Percentiles rank a stretch among this genome's conserved stretches.
These are phyloP conservation scores for Pollicipes pollicipes DNA, from an alignment of 1,140 invertebrate species.

Conservation along the genomic window DNA sequence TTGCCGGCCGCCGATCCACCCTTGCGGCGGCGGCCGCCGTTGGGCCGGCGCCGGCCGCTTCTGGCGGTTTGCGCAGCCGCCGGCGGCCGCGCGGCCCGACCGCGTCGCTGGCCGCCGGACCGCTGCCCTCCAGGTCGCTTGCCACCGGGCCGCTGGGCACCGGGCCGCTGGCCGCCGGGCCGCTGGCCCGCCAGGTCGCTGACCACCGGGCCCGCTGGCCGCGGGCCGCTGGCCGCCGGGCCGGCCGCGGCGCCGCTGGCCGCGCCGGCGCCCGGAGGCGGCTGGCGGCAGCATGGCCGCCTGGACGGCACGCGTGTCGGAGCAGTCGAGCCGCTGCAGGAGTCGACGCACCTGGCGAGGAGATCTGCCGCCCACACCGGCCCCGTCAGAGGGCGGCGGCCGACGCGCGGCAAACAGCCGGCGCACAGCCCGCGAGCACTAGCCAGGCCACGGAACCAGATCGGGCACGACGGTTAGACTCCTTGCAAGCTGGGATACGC, in stretches of 20 bases:
- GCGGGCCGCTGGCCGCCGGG: slow-evolving; percentile 13
- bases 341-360: neutral
- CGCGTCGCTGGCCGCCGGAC: neutral
- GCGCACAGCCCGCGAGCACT: too few species aligned
- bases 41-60: neutral
- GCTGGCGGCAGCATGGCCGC: neutral
- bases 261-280: slow-evolving; percentile 8
- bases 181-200: slow-evolving; percentile 14
- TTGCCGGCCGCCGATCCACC: too few species aligned
- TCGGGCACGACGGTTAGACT: too few species aligned
- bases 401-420: too few species aligned
- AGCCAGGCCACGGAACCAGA: too few species aligned
- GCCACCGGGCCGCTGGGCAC: neutral
- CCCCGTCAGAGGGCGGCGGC: neutral
- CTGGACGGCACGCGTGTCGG: neutral
- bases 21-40: slow-evolving; percentile 18
- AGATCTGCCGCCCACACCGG: neutral
- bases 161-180: slow-evolving; percentile 9
- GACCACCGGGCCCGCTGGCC: slow-evolving; percentile 14
- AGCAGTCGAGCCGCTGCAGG: neutral
- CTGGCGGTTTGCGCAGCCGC: neutral
- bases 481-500: too few species aligned
- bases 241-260: slow-evolving; percentile 13
- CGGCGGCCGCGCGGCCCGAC: neutral
- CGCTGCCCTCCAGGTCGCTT: slow-evolving; percentile 1